A percentile compares a stretch with the other conserved stretches of the same genome.
Evolutionary conservation across 2,113 vertebrate species (phyloP).

Genomic region (Meriones unguiculatus): DNA sequence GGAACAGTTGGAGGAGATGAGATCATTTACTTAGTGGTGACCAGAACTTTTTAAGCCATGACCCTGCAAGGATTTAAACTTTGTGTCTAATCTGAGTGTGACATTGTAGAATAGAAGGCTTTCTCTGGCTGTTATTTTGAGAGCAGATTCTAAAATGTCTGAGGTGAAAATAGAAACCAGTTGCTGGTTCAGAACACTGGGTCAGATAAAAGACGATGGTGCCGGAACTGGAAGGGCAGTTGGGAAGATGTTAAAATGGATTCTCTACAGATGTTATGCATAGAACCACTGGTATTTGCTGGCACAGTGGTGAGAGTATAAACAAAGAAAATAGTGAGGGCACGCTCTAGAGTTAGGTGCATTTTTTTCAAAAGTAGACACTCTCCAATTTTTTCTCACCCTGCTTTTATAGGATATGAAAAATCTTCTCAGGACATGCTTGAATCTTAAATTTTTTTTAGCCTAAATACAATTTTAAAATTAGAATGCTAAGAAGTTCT

Average conservation of each 20-base stretch:
- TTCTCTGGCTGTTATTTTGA: background rate
- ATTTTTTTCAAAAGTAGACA: background rate
- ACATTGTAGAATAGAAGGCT: background rate
- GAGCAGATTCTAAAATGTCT: background rate
- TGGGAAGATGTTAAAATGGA: background rate
- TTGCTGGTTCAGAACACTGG: background rate
- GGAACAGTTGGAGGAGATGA: background rate
- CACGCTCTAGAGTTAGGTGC: background rate
- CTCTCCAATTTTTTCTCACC: background rate
- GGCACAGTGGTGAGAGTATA: background rate
- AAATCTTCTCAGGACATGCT: slow-evolving; percentile 3
- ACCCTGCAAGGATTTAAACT: background rate
- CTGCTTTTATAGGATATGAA: slow-evolving; percentile 50
- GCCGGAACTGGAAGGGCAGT: background rate
- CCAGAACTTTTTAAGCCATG: background rate
- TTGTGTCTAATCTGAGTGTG: background rate
- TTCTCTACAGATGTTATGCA: background rate
- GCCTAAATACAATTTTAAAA: slow-evolving; percentile 64
- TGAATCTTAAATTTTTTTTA: slow-evolving; percentile 45
- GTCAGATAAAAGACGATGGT: background rate
- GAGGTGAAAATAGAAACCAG: background rate
- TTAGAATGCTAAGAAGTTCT: slow-evolving; percentile 51
- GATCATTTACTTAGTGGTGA: background rate
- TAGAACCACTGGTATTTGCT: background rate
- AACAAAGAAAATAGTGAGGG: background rate